phyloP scores from a whole-genome alignment of 2,888 invertebrate species.

The Allolobophora icterica region DNA sequence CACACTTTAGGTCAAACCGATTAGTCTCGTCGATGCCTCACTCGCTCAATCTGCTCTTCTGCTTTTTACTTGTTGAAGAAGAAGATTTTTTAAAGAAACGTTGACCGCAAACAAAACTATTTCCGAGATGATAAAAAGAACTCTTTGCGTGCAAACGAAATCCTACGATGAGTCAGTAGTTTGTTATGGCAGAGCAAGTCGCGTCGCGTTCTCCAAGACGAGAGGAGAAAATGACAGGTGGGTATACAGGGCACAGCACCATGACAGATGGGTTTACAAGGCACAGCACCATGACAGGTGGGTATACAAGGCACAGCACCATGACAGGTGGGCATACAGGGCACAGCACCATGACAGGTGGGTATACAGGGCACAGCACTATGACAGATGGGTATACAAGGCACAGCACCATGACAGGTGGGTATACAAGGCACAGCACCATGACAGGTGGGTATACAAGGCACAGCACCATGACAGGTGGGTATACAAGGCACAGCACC shows the following conservation, averaged over 20 bases:
- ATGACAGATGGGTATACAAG: no score
- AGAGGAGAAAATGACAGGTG: neutral
- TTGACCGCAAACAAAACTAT: neutral
- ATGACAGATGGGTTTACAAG: no score
- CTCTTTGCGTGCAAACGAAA: neutral
- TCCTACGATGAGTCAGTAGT: neutral
- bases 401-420: conserved; percentile 59
- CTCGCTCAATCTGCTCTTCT: no score
- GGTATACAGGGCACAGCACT: no score
- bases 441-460: no score
- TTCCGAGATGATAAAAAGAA: neutral
- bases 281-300: conserved; percentile 59
- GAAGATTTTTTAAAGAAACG: no score
- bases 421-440: neutral
- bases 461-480: conserved; percentile 59
- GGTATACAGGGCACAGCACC: no score
- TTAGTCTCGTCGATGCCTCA: no score
- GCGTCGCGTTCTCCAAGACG: neutral
- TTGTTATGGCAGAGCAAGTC: neutral
- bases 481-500: neutral
- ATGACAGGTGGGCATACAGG: no score
- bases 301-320: neutral
- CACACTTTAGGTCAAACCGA: no score
- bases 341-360: conserved; percentile 59
- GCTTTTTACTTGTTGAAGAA: no score